Percentiles rank a stretch among this genome's conserved stretches.
Conservation (phyloP, 2,888 invertebrate genomes). For the Caenorhabditis macrosperma region DNA sequence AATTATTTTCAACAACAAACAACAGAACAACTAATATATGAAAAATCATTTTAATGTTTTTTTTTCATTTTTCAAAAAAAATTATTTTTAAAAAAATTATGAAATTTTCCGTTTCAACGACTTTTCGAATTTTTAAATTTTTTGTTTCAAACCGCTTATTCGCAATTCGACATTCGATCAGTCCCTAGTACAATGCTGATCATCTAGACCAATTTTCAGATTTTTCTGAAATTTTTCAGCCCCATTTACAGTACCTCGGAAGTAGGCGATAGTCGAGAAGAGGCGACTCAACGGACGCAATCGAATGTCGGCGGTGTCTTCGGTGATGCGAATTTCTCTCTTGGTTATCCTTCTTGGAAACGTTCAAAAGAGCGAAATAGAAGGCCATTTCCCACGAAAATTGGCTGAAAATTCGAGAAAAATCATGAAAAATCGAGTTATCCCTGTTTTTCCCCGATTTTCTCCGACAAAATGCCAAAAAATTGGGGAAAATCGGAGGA, state of each 20-base stretch:
- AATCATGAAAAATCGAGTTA: not conserved
- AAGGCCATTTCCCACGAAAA: slow-evolving; percentile 57
- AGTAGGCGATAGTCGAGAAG: slow-evolving; percentile 63
- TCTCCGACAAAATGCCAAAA: not conserved
- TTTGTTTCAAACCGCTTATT: too few relatives aligned
- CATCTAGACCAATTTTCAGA: too few relatives aligned
- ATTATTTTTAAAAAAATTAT: not conserved
- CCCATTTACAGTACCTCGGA: too few relatives aligned
- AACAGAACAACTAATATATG: too few relatives aligned
- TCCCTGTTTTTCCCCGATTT: too few relatives aligned
- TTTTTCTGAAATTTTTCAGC: too few relatives aligned
- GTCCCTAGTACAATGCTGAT: too few relatives aligned
- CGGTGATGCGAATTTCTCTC: slow-evolving; percentile 24
- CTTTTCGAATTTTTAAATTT: too few relatives aligned
- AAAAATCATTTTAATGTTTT: too few relatives aligned
- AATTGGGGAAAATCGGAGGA: not conserved
- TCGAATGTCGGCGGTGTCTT: slow-evolving; percentile 60
- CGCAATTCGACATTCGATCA: too few relatives aligned
- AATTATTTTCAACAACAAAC: too few relatives aligned
- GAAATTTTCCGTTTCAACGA: not conserved
- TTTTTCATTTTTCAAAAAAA: too few relatives aligned
- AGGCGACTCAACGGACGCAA: slow-evolving; percentile 66
- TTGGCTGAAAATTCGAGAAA: not conserved
- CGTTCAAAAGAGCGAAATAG: slow-evolving; percentile 68
- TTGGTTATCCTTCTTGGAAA: slow-evolving; percentile 54